Base-by-base conservation (phyloP, 2,888 invertebrate genomes). In the Campopleginae sp. region DNA sequence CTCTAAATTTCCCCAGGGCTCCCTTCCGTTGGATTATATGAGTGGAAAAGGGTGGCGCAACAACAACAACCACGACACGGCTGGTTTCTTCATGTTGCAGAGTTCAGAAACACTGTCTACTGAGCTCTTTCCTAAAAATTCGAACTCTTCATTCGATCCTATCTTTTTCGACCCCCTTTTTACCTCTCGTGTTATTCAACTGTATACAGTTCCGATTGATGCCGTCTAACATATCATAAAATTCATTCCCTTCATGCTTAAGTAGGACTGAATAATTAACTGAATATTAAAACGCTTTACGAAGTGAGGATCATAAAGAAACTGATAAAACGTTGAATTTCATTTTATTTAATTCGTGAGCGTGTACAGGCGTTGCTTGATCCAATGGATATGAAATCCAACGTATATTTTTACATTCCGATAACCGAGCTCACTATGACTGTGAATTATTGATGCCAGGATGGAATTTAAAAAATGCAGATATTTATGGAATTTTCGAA, bases 1-100 rank as follows among this genome's bases (percentile, higher is more conserved):
- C 87, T 88, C 86, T 89, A 89, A 91, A 91, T 91, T 91, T 91
- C 91, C 91, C 91, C 74, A 87, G 90, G 91, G 91, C 87, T 89
- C 85, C 76, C 87, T 86, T 86, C 87, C 85, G 86, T 81, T 85
- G 88, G 88, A 91, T 90, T 90, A 90, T 90, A 90, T 89, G 87
- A 88, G 87, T 84, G 86, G 86, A 88, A 86, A 88, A 90, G 87
- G 88, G 87, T 87, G 86, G 87, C 65, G 68, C 72, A 48, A 44
- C 68, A 75, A 75, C 68, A 80, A 54, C 48, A 42, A 27, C 71
- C 31, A 38, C 38, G 48, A 48, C 75, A 63, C 23, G 38, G 48
- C 31, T 51, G 70, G 44, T 46, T 42, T 33, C 33, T 54, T 44
- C 79, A 33, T 74, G 76, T 61, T 27, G 61, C 63, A 33, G 58